Evolutionary conservation across 2,888 invertebrate genomes (phyloP).

Genomic region (Andrena trimmerana): DNA sequence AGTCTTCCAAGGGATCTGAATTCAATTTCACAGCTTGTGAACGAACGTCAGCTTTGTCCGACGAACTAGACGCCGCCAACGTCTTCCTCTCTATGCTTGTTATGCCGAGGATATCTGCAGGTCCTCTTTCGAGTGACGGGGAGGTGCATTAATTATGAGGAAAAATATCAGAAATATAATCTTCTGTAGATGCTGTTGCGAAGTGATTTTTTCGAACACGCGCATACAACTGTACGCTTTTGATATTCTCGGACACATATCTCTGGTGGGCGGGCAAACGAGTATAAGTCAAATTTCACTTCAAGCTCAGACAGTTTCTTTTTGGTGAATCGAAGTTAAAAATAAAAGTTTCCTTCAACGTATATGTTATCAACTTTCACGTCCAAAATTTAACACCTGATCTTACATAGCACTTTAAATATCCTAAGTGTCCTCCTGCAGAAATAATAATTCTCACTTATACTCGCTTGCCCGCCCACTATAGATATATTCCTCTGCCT

Average conservation of each 20-base stretch:
- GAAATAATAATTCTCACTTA: too few relatives aligned
- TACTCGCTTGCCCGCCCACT: too few relatives aligned
- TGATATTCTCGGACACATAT: background rate
- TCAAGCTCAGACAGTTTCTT: too few relatives aligned
- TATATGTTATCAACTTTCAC: too few relatives aligned
- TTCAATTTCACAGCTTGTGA: slow-evolving; percentile 82
- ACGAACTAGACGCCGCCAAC: slow-evolving; percentile 66
- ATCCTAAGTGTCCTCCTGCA: too few relatives aligned
- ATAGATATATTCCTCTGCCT: too few relatives aligned
- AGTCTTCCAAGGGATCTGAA: slow-evolving; percentile 70
- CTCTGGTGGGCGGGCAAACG: too few relatives aligned
- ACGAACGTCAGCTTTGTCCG: slow-evolving; percentile 71
- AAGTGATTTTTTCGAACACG: background rate
- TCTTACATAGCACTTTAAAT: too few relatives aligned
- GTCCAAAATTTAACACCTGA: too few relatives aligned
- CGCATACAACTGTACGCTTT: background rate
- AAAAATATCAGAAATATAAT: slow-evolving; percentile 37
- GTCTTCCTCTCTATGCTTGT: slow-evolving; percentile 58
- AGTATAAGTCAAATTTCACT: too few relatives aligned
- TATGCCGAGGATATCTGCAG: slow-evolving; percentile 29
- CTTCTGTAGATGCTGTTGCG: slow-evolving; percentile 6
- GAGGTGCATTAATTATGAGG: slow-evolving; percentile 49
- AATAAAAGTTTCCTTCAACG: too few relatives aligned
- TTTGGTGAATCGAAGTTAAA: too few relatives aligned
- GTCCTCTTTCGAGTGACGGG: slow-evolving; percentile 17